phyloP scores from a whole-genome alignment of 1,140 invertebrate genomes.

The Drosophila serrata region DNA sequence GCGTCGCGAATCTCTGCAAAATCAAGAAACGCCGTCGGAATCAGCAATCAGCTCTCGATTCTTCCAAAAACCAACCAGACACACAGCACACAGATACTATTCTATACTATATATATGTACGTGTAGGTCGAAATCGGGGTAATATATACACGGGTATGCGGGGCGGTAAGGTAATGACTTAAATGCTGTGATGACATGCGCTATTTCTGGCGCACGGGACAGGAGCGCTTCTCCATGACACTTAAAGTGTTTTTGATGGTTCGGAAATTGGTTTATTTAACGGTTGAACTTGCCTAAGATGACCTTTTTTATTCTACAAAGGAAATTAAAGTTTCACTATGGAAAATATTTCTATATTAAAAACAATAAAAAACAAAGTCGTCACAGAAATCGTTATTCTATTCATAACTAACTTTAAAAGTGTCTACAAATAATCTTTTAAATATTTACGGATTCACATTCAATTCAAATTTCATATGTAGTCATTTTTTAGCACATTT shows the following conservation, averaged over 20 bases:
- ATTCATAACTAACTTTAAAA: neutral
- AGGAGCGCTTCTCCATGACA: conserved; percentile 4
- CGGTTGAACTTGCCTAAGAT: neutral
- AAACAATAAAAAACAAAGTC: neutral
- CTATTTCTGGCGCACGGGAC: conserved; percentile 23
- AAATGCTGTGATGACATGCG: conserved; percentile 38
- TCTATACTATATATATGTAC: too few relatives aligned
- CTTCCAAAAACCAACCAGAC: conserved; percentile 14
- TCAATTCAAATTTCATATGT: neutral
- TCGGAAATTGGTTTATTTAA: conserved; percentile 3
- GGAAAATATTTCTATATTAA: too few relatives aligned
- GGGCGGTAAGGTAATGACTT: conserved; percentile 3
- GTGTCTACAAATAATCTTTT: too few relatives aligned
- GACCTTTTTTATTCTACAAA: neutral
- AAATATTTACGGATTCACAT: neutral
- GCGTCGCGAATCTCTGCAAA: conserved; percentile 90
- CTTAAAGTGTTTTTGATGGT: conserved; percentile 19
- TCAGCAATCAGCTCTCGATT: conserved; percentile 61
- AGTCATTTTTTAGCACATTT: neutral
- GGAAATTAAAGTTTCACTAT: neutral
- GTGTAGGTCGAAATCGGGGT: conserved; percentile 4
- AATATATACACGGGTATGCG: neutral
- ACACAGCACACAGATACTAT: conserved; percentile 4
- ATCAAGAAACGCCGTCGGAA: conserved; percentile 68
- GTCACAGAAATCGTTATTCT: neutral